Percentiles rank a stretch among this genome's conserved stretches.
Conservation (phyloP, 2,888 invertebrate species). For the Lathronympha strigana region DNA sequence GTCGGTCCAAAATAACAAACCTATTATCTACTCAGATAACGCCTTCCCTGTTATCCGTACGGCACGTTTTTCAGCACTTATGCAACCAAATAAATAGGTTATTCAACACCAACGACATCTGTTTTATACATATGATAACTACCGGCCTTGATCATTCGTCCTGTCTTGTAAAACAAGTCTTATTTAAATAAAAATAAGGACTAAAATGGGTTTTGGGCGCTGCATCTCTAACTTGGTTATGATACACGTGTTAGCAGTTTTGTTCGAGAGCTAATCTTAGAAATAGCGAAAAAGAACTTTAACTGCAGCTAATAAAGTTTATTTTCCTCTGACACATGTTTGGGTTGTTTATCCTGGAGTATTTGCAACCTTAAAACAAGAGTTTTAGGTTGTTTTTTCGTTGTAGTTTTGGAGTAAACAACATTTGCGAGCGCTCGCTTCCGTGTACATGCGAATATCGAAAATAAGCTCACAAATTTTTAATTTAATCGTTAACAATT, state of each 20-base stretch:
- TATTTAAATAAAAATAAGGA: background rate
- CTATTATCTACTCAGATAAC: constrained; percentile 18
- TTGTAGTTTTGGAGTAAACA: constrained; percentile 25
- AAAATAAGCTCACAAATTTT: constrained; percentile 15
- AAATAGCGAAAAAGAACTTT: constrained; percentile 33
- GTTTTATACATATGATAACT: constrained; percentile 40
- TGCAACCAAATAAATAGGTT: constrained; percentile 34
- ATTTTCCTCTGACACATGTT: constrained; percentile 9
- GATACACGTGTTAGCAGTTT: constrained; percentile 36
- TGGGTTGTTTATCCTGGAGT: background rate
- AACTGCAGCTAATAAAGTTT: constrained; percentile 24
- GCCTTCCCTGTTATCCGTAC: constrained; percentile 18
- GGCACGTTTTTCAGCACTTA: constrained; percentile 20
- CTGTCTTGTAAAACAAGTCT: constrained; percentile 1
- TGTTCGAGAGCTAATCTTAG: constrained; percentile 2
- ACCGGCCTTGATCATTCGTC: constrained; percentile 30
- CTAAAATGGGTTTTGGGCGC: background rate
- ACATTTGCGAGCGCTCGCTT: constrained; percentile 28
- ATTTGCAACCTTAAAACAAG: background rate
- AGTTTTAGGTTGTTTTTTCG: constrained; percentile 20
- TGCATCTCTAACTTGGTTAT: constrained; percentile 9
- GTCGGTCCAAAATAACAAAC: constrained; percentile 7
- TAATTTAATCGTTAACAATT: constrained; percentile 33
- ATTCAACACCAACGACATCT: constrained; percentile 37
- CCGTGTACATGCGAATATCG: constrained; percentile 31